phyloP scores from a whole-genome alignment of 2,888 invertebrate species.

The Sepiola atlantica region DNA sequence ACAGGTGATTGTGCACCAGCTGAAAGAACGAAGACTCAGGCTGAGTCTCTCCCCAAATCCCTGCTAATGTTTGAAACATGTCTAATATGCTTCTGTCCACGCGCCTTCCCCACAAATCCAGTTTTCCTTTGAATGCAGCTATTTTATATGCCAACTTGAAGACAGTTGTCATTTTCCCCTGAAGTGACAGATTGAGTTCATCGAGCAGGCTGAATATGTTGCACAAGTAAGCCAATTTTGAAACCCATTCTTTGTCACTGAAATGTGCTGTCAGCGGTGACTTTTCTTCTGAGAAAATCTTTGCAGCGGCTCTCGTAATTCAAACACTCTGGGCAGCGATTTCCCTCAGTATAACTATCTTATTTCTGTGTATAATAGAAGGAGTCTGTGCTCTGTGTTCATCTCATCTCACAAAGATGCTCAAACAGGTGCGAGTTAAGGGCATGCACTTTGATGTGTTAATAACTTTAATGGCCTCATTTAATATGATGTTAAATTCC shows the following conservation, averaged over 20 bases:
- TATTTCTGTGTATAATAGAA: too few species aligned
- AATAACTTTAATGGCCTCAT: slow-evolving; percentile 1
- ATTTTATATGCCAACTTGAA: background rate
- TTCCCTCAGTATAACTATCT: background rate
- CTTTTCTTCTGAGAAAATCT: slow-evolving; percentile 14
- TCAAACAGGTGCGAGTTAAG: too few species aligned
- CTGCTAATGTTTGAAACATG: too few species aligned
- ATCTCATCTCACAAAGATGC: background rate
- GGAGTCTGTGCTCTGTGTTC: too few species aligned
- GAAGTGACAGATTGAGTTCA: too few species aligned
- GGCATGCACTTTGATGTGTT: slow-evolving; percentile 8
- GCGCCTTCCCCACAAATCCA: too few species aligned
- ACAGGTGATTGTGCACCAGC: too few species aligned
- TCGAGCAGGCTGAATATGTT: background rate
- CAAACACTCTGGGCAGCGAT: background rate
- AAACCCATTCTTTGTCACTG: background rate
- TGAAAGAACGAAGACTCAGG: too few species aligned
- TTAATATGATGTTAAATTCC: background rate
- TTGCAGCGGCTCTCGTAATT: slow-evolving; percentile 33
- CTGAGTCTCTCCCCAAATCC: too few species aligned
- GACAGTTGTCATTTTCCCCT: background rate
- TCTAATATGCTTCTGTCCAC: too few species aligned
- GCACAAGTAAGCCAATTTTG: background rate
- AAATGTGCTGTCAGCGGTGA: slow-evolving; percentile 34
- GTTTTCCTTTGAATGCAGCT: background rate